phyloP scores from a whole-genome alignment of 2,888 invertebrate species.

The Hetaerina titia region DNA sequence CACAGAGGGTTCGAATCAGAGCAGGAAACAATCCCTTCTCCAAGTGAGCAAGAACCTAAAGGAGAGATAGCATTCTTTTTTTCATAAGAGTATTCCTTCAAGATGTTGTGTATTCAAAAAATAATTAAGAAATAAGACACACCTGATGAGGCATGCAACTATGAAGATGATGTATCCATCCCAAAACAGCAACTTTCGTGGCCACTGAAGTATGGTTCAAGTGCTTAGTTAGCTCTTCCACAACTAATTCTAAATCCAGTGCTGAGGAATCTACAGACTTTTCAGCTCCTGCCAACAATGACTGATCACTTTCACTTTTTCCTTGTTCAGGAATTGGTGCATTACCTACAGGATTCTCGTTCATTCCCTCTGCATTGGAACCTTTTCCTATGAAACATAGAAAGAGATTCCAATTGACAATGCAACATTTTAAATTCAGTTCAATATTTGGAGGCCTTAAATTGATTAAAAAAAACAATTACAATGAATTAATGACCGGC shows the following conservation, averaged over 20 bases:
- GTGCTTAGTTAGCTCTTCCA: constrained; percentile 90
- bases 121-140: constrained; percentile 69
- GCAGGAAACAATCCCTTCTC: constrained; percentile 85
- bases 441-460: no score
- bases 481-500: no score
- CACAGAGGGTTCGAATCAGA: constrained; percentile 90
- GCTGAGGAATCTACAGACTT: constrained; percentile 2
- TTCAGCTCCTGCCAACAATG: not conserved
- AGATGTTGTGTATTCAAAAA: no score
- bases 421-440: no score
- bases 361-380: not conserved
- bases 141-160: constrained; percentile 92
- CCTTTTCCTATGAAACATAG: not conserved
- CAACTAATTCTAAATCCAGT: constrained; percentile 80
- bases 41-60: constrained; percentile 86
- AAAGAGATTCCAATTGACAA: not conserved
- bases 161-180: constrained; percentile 97
- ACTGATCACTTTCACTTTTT: constrained; percentile 34
- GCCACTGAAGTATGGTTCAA: constrained; percentile 92
- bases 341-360: not conserved
- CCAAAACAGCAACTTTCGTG: constrained; percentile 96
- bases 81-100: not conserved
- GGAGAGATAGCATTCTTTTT: constrained; percentile 68
- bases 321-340: not conserved
- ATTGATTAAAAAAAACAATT: no score